These are phyloP conservation scores for Tetragnatha montana DNA, from an alignment of 2,888 invertebrate species.

Conservation along the genomic window DNA sequence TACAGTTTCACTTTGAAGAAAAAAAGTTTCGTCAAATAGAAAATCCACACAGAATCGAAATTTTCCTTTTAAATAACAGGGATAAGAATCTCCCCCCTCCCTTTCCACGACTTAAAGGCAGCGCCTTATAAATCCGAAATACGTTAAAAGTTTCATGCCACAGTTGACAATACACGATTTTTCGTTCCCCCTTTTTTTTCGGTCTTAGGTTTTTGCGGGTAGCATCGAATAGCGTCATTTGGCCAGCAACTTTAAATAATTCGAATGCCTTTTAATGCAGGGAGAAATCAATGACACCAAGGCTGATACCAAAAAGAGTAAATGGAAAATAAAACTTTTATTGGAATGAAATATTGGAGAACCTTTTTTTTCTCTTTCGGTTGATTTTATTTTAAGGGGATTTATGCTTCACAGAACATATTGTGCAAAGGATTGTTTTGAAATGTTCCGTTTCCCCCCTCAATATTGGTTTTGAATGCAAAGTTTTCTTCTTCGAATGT, in stretches of 20 bases:
- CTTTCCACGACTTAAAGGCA: not conserved
- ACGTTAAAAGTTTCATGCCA: slow-evolving; percentile 28
- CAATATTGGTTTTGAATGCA: too few relatives aligned
- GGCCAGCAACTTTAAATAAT: not conserved
- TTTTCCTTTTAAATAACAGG: slow-evolving; percentile 48
- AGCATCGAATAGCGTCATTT: not conserved
- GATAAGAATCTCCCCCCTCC: slow-evolving; percentile 25
- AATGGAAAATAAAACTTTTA: not conserved
- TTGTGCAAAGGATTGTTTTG: too few relatives aligned
- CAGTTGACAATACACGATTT: slow-evolving; percentile 10
- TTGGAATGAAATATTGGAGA: not conserved
- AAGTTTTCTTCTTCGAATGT: too few relatives aligned
- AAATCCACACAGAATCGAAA: slow-evolving; percentile 22
- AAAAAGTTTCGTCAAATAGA: slow-evolving; percentile 18
- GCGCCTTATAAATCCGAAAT: slow-evolving; percentile 18
- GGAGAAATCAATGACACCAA: not conserved
- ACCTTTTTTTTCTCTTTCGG: not conserved
- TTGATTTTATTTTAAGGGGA: not conserved
- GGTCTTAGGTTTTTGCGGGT: not conserved
- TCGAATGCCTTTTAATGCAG: slow-evolving; percentile 17
- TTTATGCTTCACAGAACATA: too few relatives aligned
- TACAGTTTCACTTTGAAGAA: not conserved
- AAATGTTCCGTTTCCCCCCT: too few relatives aligned
- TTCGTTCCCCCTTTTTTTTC: not conserved
- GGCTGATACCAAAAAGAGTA: not conserved